Evolutionary conservation across 2,888 invertebrate species (phyloP).

Genomic region (Operophtera brumata): DNA sequence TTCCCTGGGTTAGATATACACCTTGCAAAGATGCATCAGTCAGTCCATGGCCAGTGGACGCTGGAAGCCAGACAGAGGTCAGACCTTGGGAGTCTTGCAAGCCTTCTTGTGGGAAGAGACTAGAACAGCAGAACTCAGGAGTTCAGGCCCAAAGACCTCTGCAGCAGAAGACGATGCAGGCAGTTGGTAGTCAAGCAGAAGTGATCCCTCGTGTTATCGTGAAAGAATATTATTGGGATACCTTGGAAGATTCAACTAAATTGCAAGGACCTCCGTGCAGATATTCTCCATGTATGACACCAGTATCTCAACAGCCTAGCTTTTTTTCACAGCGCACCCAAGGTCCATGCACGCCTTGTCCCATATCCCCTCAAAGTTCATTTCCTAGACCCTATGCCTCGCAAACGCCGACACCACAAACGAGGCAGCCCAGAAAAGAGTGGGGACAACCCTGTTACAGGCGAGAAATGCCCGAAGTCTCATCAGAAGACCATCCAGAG

Average conservation of each 20-base stretch:
- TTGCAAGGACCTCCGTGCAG: neutral
- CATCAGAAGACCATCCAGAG: conserved; percentile 10
- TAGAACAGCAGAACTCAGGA: conserved; percentile 11
- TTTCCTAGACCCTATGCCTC: neutral
- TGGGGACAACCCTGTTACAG: conserved; percentile 5
- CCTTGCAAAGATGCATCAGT: conserved; percentile 33
- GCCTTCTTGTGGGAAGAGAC: neutral
- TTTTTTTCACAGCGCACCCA: neutral
- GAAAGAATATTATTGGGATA: conserved; percentile 54
- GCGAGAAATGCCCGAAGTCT: neutral
- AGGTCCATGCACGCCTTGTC: neutral
- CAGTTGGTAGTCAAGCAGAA: conserved; percentile 22
- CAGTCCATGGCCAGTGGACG: conserved; percentile 35
- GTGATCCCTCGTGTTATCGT: conserved; percentile 43
- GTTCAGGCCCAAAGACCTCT: conserved; percentile 10
- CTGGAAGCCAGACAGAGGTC: conserved; percentile 43
- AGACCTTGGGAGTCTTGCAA: conserved; percentile 5
- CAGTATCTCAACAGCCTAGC: neutral
- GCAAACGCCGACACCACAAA: neutral
- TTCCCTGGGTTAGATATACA: conserved; percentile 3
- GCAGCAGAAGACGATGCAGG: conserved; percentile 12
- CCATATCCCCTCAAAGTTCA: neutral
- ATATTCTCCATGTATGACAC: neutral
- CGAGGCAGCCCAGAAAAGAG: conserved; percentile 8
- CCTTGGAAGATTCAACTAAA: conserved; percentile 9